phyloP scores from a whole-genome alignment of 2,888 invertebrate genomes.

The Psococerastis gibbosa region DNA sequence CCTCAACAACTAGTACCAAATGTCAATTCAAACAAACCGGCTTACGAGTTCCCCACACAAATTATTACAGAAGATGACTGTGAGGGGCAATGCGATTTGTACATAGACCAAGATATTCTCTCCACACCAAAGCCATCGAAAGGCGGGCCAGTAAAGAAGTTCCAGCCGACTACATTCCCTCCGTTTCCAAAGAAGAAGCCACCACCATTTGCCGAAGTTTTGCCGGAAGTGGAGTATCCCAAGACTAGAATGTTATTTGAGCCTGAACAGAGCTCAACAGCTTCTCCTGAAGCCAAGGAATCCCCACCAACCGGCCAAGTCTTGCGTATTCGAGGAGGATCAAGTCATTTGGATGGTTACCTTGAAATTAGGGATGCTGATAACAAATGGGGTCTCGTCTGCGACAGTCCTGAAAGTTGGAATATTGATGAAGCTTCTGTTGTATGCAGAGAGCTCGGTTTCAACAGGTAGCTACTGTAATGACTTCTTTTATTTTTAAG shows the following conservation, averaged over 20 bases:
- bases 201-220: too few species aligned
- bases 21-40: not conserved
- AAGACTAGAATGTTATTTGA: too few species aligned
- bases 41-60: not conserved
- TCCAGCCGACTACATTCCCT: not conserved
- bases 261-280: not conserved
- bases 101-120: too few species aligned
- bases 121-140: too few species aligned
- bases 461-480: constrained; percentile 28
- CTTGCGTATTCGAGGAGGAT: constrained; percentile 28
- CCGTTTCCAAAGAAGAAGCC: constrained; percentile 8
- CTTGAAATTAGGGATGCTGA: constrained; percentile 26
- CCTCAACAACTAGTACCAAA: constrained; percentile 2
- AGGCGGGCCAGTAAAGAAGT: not conserved
- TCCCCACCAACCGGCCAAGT: constrained; percentile 21
- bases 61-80: not conserved
- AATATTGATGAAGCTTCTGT: constrained; percentile 30
- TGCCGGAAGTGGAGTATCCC: too few species aligned
- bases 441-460: constrained; percentile 32
- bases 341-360: constrained; percentile 27
- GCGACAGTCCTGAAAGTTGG: constrained; percentile 29
- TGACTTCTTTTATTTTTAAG: too few species aligned
- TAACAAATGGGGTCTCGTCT: constrained; percentile 31
- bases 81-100: too few species aligned
- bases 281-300: not conserved